Conservation (phyloP, 2,113 vertebrate genomes). For the Saimiri boliviensis region DNA sequence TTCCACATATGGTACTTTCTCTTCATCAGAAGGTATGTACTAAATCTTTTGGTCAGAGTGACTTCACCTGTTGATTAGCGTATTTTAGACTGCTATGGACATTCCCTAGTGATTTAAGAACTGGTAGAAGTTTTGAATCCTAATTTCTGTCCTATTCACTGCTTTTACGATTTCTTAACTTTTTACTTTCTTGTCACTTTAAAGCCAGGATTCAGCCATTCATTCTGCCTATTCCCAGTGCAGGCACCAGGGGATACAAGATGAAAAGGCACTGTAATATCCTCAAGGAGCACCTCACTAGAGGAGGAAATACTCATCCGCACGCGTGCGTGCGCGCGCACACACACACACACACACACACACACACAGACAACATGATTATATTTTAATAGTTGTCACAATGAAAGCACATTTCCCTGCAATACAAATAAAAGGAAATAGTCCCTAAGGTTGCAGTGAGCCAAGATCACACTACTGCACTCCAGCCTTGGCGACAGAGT, state of each 20-base stretch:
- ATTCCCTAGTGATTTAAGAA: neutral
- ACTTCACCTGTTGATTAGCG: neutral
- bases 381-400: neutral
- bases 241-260: neutral
- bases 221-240: neutral
- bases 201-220: neutral
- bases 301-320: neutral
- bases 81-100: neutral
- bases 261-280: neutral
- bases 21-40: constrained; percentile 96
- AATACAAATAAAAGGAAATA: neutral
- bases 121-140: neutral
- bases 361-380: neutral
- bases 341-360: neutral
- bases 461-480: too few relatives aligned
- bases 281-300: neutral
- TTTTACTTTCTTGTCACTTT: constrained; percentile 11
- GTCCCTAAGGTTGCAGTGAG: neutral
- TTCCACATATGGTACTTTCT: constrained; percentile 99
- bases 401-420: neutral
- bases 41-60: neutral
- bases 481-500: too few relatives aligned
- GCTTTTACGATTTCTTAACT: neutral
- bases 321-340: too few relatives aligned
- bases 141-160: neutral